Evolutionary conservation across 2,113 vertebrate genomes (phyloP), one percentile per base, ranked within the genome.

Genomic region (Ctenomys sociabilis): DNA sequence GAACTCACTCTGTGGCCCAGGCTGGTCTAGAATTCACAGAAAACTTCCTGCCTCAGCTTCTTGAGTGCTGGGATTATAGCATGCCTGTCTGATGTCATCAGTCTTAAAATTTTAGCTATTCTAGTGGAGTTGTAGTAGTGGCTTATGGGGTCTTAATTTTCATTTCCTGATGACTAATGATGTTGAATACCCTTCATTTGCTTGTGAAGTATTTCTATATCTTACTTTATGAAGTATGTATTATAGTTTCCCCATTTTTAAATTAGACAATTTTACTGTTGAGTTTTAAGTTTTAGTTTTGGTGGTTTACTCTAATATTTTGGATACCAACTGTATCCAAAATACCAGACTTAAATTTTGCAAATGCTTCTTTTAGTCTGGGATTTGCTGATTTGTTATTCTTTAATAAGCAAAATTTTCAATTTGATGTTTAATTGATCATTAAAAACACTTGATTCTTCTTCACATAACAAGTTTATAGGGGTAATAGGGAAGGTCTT

Each of bases 391-490:
- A 68, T 54, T 78, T 30, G 63, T 80, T 73, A 80, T 88, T 12
- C 5, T 91, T 78, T 57, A 45, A 85, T 64, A 88, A 72, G 61
- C 40, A 95, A n/a, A 63, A 4, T 87, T 87, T 95, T 82, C 68
- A 83, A 75, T 75, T 91, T 91, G 63, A 59, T 59, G 49, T 30
- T 54, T 75, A 70, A 52, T 28, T 64, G 32, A 59, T 81, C 63
- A 61, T 63, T 83, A n/a, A 35, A 32, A 45, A 49, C 13, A 30
- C 43, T 21, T 68, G 90, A 94, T 45, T 21, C 57, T 66, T 64
- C 88, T 97, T 98, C 98, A 99, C 98, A 98, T 99, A 99, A 61
- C 99, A 99, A 35, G 99, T 99, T 99, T 98, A 99, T 98, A 99
- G 98, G 8, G 99, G 98, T 99, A 97, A 99, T 98, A 92, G 99